A percentile compares a stretch with the other conserved stretches of the same genome.
These are phyloP conservation scores for Leptinotarsa lineolata DNA, from an alignment of 1,140 invertebrate species.

Conservation along the genomic window DNA sequence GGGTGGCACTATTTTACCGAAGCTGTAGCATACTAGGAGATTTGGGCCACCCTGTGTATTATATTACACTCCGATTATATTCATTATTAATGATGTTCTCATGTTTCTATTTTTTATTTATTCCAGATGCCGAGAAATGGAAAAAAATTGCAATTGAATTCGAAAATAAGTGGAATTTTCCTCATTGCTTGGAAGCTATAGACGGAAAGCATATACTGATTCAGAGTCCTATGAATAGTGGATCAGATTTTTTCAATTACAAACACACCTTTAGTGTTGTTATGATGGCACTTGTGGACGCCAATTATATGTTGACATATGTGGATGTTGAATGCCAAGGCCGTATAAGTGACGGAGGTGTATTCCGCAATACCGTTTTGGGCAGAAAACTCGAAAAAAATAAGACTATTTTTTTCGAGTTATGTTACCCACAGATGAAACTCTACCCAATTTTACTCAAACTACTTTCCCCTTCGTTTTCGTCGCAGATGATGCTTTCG, in stretches of 20 bases:
- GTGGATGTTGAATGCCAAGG: slow-evolving; percentile 53
- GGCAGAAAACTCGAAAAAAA: slow-evolving; percentile 39
- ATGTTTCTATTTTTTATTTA: not conserved
- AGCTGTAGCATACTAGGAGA: not conserved
- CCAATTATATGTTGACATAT: slow-evolving; percentile 46
- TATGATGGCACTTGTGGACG: slow-evolving; percentile 33
- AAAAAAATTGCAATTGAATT: not conserved
- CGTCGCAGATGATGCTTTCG: slow-evolving; percentile 55
- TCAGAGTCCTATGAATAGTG: slow-evolving; percentile 34
- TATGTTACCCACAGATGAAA: slow-evolving; percentile 37
- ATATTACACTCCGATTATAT: not conserved
- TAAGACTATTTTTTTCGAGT: no score
- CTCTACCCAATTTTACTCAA: slow-evolving; percentile 38
- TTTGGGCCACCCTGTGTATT: not conserved
- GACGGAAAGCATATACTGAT: slow-evolving; percentile 47
- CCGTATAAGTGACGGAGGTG: slow-evolving; percentile 46
- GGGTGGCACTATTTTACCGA: no score
- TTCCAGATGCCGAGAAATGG: not conserved
- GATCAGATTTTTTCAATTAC: slow-evolving; percentile 45
- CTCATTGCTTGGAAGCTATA: slow-evolving; percentile 39
- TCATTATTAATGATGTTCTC: not conserved
- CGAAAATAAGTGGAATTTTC: slow-evolving; percentile 41
- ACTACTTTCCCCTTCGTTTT: slow-evolving; percentile 46
- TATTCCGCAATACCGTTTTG: slow-evolving; percentile 34
- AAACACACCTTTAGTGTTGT: slow-evolving; percentile 41